Conservation (phyloP, 2,113 vertebrate species). For the Mastomys natalensis region DNA sequence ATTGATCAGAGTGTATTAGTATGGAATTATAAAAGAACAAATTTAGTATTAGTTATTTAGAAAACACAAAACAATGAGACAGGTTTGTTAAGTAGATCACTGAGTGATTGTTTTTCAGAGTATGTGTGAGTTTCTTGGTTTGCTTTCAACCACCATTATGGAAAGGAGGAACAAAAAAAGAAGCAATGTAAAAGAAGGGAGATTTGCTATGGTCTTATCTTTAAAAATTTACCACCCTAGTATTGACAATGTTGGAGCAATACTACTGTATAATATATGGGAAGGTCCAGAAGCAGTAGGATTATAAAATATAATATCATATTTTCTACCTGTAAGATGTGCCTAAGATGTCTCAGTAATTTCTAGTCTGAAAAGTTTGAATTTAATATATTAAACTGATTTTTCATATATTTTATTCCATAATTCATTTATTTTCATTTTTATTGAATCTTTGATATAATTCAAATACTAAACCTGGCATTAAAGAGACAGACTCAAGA, state of each 20-base stretch:
- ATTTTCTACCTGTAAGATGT: background rate
- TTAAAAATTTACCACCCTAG: background rate
- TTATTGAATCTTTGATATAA: background rate
- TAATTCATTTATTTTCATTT: constrained; percentile 2
- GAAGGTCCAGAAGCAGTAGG: background rate
- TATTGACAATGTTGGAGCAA: background rate
- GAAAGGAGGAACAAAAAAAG: background rate
- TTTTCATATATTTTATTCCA: background rate
- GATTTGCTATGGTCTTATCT: background rate
- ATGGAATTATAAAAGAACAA: background rate
- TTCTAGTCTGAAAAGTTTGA: background rate
- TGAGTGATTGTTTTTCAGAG: background rate
- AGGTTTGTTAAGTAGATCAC: background rate
- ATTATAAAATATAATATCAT: background rate
- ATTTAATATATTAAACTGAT: background rate
- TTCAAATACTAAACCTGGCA: background rate
- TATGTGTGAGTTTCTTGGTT: background rate
- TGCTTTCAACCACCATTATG: background rate
- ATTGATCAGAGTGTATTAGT: background rate
- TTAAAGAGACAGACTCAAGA: background rate
- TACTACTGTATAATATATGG: background rate
- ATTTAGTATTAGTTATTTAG: background rate
- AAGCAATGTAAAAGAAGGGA: background rate
- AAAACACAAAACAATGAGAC: background rate
- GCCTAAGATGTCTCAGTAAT: background rate